Evolutionary conservation across 1,140 invertebrate species (phyloP).

Genomic region (Lordiphosa mommai): DNA sequence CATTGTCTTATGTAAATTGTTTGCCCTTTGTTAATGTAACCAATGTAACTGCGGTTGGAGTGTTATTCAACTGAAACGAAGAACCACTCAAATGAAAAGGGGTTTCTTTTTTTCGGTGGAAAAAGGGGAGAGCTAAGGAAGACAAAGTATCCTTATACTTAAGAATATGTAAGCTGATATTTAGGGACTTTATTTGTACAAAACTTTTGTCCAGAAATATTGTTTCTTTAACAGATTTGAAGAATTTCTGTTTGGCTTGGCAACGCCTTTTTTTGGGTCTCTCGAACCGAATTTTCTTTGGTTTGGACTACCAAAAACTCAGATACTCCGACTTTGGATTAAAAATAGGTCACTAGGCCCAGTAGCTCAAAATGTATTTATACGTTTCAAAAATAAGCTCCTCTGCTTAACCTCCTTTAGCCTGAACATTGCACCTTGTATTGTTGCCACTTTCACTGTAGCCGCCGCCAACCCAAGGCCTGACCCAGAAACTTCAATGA

Average conservation of each 20-base stretch:
- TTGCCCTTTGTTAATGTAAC: slow-evolving; percentile 19
- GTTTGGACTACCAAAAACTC: no score
- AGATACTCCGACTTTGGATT: no score
- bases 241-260: no score
- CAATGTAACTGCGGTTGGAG: background rate
- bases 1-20: slow-evolving; percentile 45
- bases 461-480: slow-evolving; percentile 11
- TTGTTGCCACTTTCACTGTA: slow-evolving; percentile 51
- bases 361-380: no score
- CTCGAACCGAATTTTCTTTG: no score
- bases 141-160: background rate
- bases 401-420: background rate
- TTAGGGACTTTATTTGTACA: no score
- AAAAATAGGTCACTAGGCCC: no score
- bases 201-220: no score
- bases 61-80: slow-evolving; percentile 12
- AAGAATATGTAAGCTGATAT: no score
- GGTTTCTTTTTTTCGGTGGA: background rate
- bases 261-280: no score
- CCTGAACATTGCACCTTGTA: slow-evolving; percentile 56
- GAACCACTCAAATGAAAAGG: background rate
- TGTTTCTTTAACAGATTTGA: no score
- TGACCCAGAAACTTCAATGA: slow-evolving; percentile 52
- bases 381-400: no score
- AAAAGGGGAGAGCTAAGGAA: slow-evolving; percentile 16